Conservation (phyloP, 2,888 invertebrate species). For the Panopea generosa region DNA sequence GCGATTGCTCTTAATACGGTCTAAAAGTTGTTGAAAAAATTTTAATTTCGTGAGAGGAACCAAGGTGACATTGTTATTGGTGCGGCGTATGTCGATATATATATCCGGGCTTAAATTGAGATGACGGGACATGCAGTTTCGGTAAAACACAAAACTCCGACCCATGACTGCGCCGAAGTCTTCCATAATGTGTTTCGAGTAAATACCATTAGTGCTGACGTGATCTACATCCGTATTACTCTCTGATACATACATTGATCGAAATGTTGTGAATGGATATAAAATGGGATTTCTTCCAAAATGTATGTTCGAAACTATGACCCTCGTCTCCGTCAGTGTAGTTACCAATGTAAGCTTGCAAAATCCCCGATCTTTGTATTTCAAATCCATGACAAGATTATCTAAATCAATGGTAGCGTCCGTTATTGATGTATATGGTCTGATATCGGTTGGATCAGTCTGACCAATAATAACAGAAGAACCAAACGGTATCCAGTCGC, state of each 20-base stretch:
- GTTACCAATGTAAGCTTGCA: constrained; percentile 57
- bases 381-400: constrained; percentile 56
- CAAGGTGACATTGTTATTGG: constrained; percentile 28
- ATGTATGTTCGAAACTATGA: constrained; percentile 57
- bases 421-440: constrained; percentile 69
- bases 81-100: constrained; percentile 63
- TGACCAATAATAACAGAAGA: constrained; percentile 75
- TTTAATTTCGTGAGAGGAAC: constrained; percentile 16
- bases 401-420: constrained; percentile 62
- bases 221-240: constrained; percentile 73
- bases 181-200: constrained; percentile 67
- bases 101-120: constrained; percentile 76
- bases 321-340: constrained; percentile 62
- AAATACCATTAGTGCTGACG: constrained; percentile 65
- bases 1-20: constrained; percentile 54
- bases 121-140: constrained; percentile 75
- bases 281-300: constrained; percentile 53
- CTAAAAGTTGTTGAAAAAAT: constrained; percentile 42
- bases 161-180: constrained; percentile 64
- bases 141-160: constrained; percentile 69
- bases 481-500: constrained; percentile 77
- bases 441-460: constrained; percentile 64
- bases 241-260: constrained; percentile 74
- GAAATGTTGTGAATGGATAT: constrained; percentile 71
- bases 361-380: constrained; percentile 69